phyloP scores from a whole-genome alignment of 1,140 invertebrate genomes.

The Drosophila persimilis region DNA sequence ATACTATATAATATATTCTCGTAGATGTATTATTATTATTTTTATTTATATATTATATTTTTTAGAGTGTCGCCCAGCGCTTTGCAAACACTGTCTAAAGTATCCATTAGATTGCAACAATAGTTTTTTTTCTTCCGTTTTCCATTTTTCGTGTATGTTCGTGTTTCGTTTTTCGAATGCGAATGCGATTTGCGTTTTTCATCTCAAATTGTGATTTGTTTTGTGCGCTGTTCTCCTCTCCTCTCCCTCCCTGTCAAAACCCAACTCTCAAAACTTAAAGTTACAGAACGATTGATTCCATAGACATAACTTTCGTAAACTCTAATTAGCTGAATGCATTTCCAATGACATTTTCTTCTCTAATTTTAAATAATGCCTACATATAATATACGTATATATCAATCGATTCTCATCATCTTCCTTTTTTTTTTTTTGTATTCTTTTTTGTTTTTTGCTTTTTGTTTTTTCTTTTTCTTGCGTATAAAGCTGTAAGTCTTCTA shows the following conservation, averaged over 20 bases:
- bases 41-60: conserved; percentile 20
- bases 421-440: conserved; percentile 6
- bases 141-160: not conserved
- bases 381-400: conserved; percentile 64
- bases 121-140: conserved; percentile 35
- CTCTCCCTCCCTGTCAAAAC: not conserved
- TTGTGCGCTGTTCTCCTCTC: conserved; percentile 29
- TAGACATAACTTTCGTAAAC: conserved; percentile 25
- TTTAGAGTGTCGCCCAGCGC: conserved; percentile 67
- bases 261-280: conserved; percentile 12
- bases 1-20: conserved; percentile 47
- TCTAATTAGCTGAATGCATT: conserved; percentile 61
- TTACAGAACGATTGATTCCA: not conserved
- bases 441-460: conserved; percentile 8
- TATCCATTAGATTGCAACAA: conserved; percentile 63
- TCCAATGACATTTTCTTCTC: conserved; percentile 58
- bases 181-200: conserved; percentile 24
- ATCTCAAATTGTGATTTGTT: conserved; percentile 28
- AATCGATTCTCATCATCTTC: conserved; percentile 60
- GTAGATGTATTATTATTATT: conserved; percentile 1
- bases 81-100: conserved; percentile 63
- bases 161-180: conserved; percentile 5
- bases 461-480: conserved; percentile 53
- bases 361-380: conserved; percentile 74
- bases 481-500: conserved; percentile 82